These are phyloP conservation scores for Proisotoma minuta DNA, from an alignment of 2,888 invertebrate species.

Conservation along the genomic window DNA sequence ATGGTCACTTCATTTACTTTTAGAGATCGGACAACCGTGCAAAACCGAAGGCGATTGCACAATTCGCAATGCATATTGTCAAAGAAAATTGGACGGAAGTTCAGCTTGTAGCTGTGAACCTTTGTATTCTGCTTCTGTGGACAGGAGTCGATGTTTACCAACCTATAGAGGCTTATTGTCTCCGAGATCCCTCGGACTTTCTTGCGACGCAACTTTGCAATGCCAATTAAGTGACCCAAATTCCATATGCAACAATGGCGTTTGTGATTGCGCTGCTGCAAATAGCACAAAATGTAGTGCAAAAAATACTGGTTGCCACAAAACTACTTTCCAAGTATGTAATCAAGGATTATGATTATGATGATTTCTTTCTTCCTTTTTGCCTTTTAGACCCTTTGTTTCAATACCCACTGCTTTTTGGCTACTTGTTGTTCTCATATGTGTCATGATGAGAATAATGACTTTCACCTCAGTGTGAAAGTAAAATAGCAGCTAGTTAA, in stretches of 20 bases:
- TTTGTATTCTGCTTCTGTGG: constrained; percentile 48
- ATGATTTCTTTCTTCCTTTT: no score
- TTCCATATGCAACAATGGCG: constrained; percentile 68
- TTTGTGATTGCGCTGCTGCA: constrained; percentile 54
- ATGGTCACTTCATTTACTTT: no score
- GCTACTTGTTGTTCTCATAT: no score
- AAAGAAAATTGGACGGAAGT: constrained; percentile 44
- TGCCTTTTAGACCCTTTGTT: no score
- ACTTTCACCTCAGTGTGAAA: no score
- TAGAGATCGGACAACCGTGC: constrained; percentile 45
- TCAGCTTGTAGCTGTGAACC: constrained; percentile 45
- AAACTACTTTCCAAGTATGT: constrained; percentile 75
- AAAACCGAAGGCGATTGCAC: constrained; percentile 42
- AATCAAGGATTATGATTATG: constrained; percentile 8
- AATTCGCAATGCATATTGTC: constrained; percentile 43
- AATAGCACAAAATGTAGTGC: constrained; percentile 59
- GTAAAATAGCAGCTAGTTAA: no score
- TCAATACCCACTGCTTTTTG: no score
- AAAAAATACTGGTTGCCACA: constrained; percentile 69
- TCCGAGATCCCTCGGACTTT: constrained; percentile 67
- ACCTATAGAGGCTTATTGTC: constrained; percentile 49
- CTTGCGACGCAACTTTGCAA: constrained; percentile 70
- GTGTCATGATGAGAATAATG: no score
- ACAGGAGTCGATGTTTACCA: constrained; percentile 48
- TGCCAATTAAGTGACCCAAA: constrained; percentile 74